Evolutionary conservation across 2,113 vertebrate genomes (phyloP).

Genomic region (Hassar affinis): DNA sequence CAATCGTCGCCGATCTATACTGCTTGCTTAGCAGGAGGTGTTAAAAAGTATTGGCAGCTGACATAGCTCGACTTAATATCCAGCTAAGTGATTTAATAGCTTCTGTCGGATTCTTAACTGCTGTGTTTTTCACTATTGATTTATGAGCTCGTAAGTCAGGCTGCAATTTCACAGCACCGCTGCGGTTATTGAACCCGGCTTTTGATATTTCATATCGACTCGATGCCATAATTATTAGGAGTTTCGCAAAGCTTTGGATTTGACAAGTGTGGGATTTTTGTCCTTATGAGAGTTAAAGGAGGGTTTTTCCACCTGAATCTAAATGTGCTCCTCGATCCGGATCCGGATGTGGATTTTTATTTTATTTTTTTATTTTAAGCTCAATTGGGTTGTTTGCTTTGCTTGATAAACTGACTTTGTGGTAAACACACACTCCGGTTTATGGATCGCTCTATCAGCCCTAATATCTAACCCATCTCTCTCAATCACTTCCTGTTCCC

Average conservation of each 20-base stretch:
- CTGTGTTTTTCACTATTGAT: conserved; percentile 61
- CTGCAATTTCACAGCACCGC: conserved; percentile 52
- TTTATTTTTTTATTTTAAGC: no score
- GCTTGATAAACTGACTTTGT: conserved; percentile 14
- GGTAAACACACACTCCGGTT: conserved; percentile 42
- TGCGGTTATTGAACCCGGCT: conserved; percentile 58
- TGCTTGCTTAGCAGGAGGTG: conserved; percentile 56
- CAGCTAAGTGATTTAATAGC: conserved; percentile 62
- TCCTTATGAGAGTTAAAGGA: background rate
- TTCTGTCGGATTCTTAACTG: conserved; percentile 57
- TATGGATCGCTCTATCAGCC: conserved; percentile 34
- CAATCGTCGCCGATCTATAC: conserved; percentile 55
- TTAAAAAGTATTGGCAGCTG: conserved; percentile 59
- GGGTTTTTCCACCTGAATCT: background rate
- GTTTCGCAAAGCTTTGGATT: conserved; percentile 47
- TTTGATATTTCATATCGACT: conserved; percentile 62
- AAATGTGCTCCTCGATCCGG: background rate
- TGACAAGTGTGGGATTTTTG: conserved; percentile 14
- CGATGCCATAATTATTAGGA: conserved; percentile 52
- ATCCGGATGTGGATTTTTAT: no score
- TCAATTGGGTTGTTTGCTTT: conserved; percentile 36
- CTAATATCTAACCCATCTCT: conserved; percentile 58
- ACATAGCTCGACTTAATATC: conserved; percentile 60
- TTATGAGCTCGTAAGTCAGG: conserved; percentile 61
- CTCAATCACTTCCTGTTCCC: conserved; percentile 70